Evolutionary conservation across 2,888 invertebrate genomes (phyloP).

Genomic region (Neria commutata): DNA sequence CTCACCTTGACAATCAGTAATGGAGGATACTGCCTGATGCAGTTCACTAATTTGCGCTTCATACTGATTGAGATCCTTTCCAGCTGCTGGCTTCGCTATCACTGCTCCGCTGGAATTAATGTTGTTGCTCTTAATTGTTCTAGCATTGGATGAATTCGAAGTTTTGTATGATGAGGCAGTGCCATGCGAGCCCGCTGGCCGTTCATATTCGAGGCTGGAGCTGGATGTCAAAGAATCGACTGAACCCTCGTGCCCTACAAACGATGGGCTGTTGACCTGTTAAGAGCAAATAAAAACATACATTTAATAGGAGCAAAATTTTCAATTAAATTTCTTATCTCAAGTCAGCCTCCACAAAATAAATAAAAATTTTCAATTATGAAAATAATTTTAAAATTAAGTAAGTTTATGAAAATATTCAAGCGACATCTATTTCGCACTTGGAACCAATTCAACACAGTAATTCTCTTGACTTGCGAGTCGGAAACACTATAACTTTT

Average conservation of each 20-base stretch:
- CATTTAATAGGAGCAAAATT: too few species aligned
- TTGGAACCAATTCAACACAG: too few species aligned
- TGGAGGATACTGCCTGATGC: slow-evolving; percentile 54
- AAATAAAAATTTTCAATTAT: too few species aligned
- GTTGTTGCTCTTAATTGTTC: slow-evolving; percentile 1
- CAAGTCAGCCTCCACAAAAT: too few species aligned
- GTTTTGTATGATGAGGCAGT: slow-evolving; percentile 1
- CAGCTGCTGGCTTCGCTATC: neutral
- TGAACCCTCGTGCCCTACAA: slow-evolving; percentile 15
- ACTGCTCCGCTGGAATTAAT: neutral
- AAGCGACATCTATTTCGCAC: too few species aligned
- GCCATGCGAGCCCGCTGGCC: neutral
- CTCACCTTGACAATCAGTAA: slow-evolving; percentile 38
- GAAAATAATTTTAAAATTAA: too few species aligned
- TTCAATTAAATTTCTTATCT: too few species aligned
- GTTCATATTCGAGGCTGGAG: slow-evolving; percentile 24
- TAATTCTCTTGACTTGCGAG: too few species aligned
- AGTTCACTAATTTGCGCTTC: slow-evolving; percentile 40
- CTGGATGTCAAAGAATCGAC: slow-evolving; percentile 21
- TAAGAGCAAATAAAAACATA: slow-evolving; percentile 1
- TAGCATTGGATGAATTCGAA: neutral
- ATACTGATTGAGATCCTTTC: slow-evolving; percentile 24
- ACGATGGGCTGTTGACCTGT: slow-evolving; percentile 16
- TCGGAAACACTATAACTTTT: too few species aligned
- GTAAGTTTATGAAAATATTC: too few species aligned